Evolutionary conservation across 2,888 invertebrate species (phyloP), one percentile per base, ranked within the genome.

Genomic region (Dichetophora obliterata): DNA sequence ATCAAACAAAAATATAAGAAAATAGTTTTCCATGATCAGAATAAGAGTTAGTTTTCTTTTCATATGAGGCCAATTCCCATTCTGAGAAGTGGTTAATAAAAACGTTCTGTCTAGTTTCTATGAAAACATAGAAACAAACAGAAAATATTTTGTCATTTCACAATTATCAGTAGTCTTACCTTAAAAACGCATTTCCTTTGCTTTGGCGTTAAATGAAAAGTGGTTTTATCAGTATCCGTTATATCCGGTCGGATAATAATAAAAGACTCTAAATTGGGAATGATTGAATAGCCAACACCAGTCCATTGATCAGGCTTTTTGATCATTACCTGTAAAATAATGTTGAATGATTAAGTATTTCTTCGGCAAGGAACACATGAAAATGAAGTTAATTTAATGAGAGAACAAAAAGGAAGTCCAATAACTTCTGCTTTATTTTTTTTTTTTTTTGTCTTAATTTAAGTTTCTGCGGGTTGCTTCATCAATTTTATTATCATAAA

Each of bases 201-300:
- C 54, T 81, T 79, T 0, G 88, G 83, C 0, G 82, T 57, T 54
- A 88, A 79, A 1, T 78, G 75, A 0, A 83, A 81, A 0, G 87
- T 85, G 31, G 77, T 81, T 0, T 80, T 69, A 75, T 86, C 87
- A 2, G 88, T 85, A 50, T 83, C 82, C 1, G 88, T 87, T 24
- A 85, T 52, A 75, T 86, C 86, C 0, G 89, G 88, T 0, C 85
- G 84, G 0, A 89, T 80, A 1, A 85, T 81, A 1, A 89, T 83
- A 66, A 84, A 83, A 0, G 88, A 85, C 68, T 86, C 83, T 0
- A 88, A 86, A 11, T 85, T 84, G 1, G 84, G 83, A 5, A 84
- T 82, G 37, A 87, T 84, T 0, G 83, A 84, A 75, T 83, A 87
- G 6, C 82, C 85, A 48, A 80, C 81, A 70, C 81, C 83, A 61